These are phyloP conservation scores for Calameuta idolon DNA, from an alignment of 2,888 invertebrate species.

Conservation along the genomic window DNA sequence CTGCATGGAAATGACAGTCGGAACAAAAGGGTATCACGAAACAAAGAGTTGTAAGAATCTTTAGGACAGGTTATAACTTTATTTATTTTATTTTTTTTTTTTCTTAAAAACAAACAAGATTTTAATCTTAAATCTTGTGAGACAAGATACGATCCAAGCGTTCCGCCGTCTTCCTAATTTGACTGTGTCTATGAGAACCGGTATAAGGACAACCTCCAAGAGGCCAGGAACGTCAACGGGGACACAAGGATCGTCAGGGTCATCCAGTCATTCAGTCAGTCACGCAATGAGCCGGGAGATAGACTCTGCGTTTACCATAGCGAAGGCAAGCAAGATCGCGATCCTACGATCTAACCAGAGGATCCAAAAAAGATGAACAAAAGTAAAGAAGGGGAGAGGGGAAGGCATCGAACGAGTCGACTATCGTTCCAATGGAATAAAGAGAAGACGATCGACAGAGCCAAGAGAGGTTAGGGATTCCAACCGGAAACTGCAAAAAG, in stretches of 20 bases:
- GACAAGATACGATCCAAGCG: background rate
- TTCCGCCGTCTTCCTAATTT: background rate
- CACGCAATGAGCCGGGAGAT: slow-evolving; percentile 32
- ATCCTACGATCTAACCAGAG: background rate
- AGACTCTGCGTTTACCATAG: background rate
- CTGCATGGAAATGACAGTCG: slow-evolving; percentile 1
- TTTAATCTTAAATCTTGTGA: background rate
- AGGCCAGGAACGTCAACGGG: background rate
- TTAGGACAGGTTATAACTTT: background rate
- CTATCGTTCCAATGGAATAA: background rate
- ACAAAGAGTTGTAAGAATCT: background rate
- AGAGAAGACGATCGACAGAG: background rate
- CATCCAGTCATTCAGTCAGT: slow-evolving; percentile 31
- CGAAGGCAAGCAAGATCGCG: background rate
- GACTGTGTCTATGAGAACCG: background rate
- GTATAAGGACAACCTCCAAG: background rate
- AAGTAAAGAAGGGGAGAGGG: background rate
- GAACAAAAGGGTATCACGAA: background rate
- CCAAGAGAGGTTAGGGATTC: background rate
- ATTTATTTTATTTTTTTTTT: too few species aligned
- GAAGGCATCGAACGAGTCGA: background rate
- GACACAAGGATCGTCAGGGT: slow-evolving; percentile 32
- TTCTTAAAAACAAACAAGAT: background rate
- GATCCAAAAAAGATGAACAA: background rate
- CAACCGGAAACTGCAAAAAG: slow-evolving; percentile 10